Evolutionary conservation across 2,797 vertebrate species (phyloP), one percentile per base, ranked within the genome.

Genomic region (Rhyacichthys aspro): DNA sequence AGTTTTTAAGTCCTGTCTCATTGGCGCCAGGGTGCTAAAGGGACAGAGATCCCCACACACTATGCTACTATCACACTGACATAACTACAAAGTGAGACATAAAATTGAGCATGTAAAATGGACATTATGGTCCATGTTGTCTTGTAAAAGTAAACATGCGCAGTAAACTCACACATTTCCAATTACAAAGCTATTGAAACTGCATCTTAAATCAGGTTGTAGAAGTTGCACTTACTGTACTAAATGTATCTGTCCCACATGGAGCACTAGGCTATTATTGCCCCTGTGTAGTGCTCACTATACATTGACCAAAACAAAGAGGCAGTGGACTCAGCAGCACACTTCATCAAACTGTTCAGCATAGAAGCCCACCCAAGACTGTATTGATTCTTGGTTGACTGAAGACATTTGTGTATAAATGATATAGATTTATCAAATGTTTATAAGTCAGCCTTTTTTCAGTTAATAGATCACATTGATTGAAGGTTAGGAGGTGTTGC

Each of bases 241-340:
- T 77, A 69, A 53, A 55, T 50, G 34, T 9, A 43, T 45, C 23
- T 17, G 1, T 64, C 41, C 17, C 47, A 34, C 38, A 37, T 42
- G 65, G 42, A 33, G 47, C 66, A 59, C 0, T n/a, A 11, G 70
- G 63, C 19, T 62, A 41, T 33, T 41, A 9, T 59, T 61, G 28
- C 46, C 59, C 57, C 38, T 32, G 9, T 36, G 41, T 12, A 43
- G 50, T 42, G 11, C 49, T 66, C 47, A 43, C 46, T 64, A 18
- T 43, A 39, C 39, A 36, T 36, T 11, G 23, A 38, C 28, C 8
- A 53, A 19, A 53, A 59, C 73, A 73, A 70, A 54, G 56, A 69
- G 66, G 54, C 56, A 57, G 64, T 81, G 54, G 64, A 65, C 66
- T 79, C 74, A 78, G 71, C 78, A 77, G 58, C 54, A 19, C 55